These are phyloP conservation scores for Zophobas morio DNA, from an alignment of 1,140 invertebrate genomes.

Conservation along the genomic window DNA sequence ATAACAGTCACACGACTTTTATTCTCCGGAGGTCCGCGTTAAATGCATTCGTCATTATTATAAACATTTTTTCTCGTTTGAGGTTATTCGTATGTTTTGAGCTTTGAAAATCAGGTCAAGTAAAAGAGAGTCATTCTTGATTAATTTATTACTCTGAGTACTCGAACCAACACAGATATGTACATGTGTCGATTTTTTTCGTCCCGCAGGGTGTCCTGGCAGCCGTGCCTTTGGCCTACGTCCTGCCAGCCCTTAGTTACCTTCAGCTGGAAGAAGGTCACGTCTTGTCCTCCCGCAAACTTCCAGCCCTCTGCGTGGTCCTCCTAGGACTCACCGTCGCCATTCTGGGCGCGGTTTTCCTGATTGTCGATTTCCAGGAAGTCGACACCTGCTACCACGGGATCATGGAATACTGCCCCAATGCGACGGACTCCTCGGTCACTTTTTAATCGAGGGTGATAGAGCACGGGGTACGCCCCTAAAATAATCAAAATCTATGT, in stretches of 20 bases:
- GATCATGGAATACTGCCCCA: constrained; percentile 63
- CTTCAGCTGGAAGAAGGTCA: constrained; percentile 83
- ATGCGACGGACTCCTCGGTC: constrained; percentile 32
- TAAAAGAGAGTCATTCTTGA: no score
- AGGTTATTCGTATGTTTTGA: no score
- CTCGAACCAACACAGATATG: no score
- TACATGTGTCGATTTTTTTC: no score
- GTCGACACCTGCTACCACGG: constrained; percentile 65
- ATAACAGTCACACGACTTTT: no score
- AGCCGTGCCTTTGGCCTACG: constrained; percentile 88
- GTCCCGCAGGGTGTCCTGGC: constrained; percentile 82
- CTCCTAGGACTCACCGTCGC: constrained; percentile 83
- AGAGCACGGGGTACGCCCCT: constrained; percentile 7
- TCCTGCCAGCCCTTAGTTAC: constrained; percentile 87
- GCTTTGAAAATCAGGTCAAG: no score
- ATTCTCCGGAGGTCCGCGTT: no score
- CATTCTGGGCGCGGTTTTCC: constrained; percentile 62
- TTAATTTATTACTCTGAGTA: no score
- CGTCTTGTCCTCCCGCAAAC: constrained; percentile 78
- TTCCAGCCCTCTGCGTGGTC: constrained; percentile 80
- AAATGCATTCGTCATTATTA: no score
- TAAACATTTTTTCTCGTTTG: no score
- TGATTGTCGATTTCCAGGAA: constrained; percentile 64
- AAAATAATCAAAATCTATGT: constrained; percentile 30
- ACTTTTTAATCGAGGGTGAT: not conserved